These are phyloP conservation scores for Lycocorax pyrrhopterus DNA, from an alignment of 2,113 vertebrate species.

Conservation along the genomic window DNA sequence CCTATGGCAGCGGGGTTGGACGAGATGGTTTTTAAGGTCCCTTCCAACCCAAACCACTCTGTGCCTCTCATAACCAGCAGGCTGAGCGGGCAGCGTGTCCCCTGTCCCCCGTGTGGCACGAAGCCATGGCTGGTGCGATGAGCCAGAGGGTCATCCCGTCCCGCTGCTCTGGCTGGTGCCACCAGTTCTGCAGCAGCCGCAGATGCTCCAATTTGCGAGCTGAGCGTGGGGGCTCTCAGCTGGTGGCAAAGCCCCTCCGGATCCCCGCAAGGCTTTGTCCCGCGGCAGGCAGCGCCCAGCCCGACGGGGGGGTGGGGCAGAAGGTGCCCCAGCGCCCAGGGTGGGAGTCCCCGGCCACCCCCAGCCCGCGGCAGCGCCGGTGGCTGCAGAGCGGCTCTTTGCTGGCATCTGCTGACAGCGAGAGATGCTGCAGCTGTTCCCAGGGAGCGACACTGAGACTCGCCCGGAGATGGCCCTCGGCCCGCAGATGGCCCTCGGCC, in stretches of 20 bases:
- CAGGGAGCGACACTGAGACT: fast-evolving
- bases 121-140: not conserved
- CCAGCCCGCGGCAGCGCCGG: not conserved
- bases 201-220: fast-evolving
- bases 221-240: not conserved
- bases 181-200: not conserved
- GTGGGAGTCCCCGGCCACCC: not conserved
- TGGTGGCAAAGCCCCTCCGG: not conserved
- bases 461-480: not conserved
- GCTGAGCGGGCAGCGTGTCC: not conserved
- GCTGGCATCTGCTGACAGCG: constrained; percentile 53
- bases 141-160: fast-evolving
- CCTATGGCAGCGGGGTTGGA: fast-evolving
- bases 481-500: not conserved
- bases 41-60: not conserved
- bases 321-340: not conserved
- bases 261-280: no score
- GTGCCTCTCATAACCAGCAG: not conserved
- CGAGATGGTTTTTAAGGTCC: not conserved
- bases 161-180: fast-evolving
- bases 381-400: constrained; percentile 24
- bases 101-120: not conserved
- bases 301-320: not conserved
- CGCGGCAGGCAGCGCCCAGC: not conserved
- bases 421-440: not conserved